A percentile compares a stretch with the other conserved stretches of the same genome.
Evolutionary conservation across 92 coral and sea anemone species (phyloP).

Genomic region (Siderastrea radians): DNA sequence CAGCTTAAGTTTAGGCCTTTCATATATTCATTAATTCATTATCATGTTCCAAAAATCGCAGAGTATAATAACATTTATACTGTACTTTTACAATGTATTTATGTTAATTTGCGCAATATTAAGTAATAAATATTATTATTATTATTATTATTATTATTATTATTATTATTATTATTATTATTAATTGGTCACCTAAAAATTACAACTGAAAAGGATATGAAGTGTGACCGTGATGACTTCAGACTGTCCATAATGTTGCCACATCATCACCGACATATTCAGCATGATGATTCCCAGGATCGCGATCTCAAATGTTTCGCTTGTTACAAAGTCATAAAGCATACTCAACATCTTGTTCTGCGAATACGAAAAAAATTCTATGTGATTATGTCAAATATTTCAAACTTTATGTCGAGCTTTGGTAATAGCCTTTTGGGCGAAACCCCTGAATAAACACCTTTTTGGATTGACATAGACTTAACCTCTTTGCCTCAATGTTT

Average conservation of each 20-base stretch:
- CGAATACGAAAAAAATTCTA: not conserved
- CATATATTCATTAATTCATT: not conserved
- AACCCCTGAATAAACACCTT: too few relatives aligned
- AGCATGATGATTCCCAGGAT: slow-evolving; percentile 85
- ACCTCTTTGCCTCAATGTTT: too few relatives aligned
- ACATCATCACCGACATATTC: slow-evolving; percentile 95
- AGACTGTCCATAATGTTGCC: slow-evolving; percentile 87
- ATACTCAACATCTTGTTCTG: slow-evolving; percentile 77
- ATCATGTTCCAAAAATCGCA: not conserved
- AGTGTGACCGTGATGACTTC: slow-evolving; percentile 67
- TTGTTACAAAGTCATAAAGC: slow-evolving; percentile 79
- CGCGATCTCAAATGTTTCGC: slow-evolving; percentile 82
- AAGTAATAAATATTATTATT: too few relatives aligned
- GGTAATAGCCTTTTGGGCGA: too few relatives aligned
- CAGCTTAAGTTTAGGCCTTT: too few relatives aligned
- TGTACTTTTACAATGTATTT: too few relatives aligned
- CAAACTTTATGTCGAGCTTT: not conserved
- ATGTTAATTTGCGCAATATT: too few relatives aligned
- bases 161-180: too few relatives aligned
- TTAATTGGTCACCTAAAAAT: too few relatives aligned
- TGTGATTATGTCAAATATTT: not conserved
- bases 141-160: too few relatives aligned
- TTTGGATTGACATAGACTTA: too few relatives aligned
- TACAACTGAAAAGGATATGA: slow-evolving; percentile 85
- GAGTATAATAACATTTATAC: too few relatives aligned